Evolutionary conservation across 2,113 vertebrate species (phyloP).

Genomic region (Daboia siamensis): DNA sequence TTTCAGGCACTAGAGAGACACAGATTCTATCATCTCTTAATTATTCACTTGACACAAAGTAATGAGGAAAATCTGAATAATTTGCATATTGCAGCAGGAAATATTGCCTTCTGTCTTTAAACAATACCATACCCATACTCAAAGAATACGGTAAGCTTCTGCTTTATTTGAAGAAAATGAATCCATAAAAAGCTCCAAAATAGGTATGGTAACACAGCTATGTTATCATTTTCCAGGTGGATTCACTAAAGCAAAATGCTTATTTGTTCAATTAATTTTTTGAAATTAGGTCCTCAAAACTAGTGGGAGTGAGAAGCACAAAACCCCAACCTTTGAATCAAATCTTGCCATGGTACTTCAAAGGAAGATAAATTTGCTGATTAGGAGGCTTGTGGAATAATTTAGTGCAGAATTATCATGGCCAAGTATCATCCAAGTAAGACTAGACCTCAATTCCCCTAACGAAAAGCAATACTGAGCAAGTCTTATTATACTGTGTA

Average conservation of each 20-base stretch:
- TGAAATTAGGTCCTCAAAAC: not conserved
- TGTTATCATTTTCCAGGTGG: not conserved
- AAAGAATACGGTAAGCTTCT: not conserved
- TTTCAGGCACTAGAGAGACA: not conserved
- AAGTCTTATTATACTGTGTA: not conserved
- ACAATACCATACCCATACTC: not conserved
- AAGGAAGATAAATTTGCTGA: not conserved
- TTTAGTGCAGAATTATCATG: not conserved
- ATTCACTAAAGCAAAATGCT: not conserved
- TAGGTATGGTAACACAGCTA: not conserved
- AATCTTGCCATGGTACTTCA: not conserved
- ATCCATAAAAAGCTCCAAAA: not conserved
- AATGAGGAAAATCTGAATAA: not conserved
- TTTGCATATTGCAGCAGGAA: not conserved
- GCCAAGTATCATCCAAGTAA: not conserved
- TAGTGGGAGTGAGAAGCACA: not conserved
- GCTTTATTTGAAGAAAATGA: not conserved
- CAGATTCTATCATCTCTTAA: not conserved
- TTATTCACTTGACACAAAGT: not conserved
- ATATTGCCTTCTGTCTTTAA: not conserved
- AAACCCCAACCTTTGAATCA: not conserved
- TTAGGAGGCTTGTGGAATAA: not conserved
- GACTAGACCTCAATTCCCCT: not conserved
- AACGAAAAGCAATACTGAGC: not conserved
- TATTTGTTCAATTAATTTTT: no score